Evolutionary conservation across 1,140 invertebrate genomes (phyloP).

Genomic region (Bicyclus anynana): DNA sequence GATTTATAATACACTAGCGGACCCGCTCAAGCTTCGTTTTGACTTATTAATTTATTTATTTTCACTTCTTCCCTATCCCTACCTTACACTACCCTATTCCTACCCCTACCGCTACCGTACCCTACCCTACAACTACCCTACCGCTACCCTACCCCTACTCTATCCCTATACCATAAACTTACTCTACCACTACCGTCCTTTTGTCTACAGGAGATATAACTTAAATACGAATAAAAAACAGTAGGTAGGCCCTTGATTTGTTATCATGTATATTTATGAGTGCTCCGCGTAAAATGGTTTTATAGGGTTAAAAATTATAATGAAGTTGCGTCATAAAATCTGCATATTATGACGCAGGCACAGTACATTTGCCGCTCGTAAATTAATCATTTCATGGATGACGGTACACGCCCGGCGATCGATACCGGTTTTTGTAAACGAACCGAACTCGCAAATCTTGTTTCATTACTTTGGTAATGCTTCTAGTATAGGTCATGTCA

Average conservation of each 20-base stretch:
- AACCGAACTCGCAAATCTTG: conserved; percentile 2
- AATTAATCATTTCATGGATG: conserved; percentile 12
- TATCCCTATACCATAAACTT: too few species aligned
- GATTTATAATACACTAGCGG: too few species aligned
- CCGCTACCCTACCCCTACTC: too few species aligned
- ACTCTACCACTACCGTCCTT: too few species aligned
- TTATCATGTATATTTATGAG: conserved; percentile 1
- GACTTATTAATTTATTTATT: too few species aligned
- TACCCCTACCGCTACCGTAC: too few species aligned
- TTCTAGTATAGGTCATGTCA: not conserved
- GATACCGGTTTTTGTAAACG: conserved; percentile 9
- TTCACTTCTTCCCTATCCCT: too few species aligned
- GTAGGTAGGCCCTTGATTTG: not conserved
- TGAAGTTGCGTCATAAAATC: conserved; percentile 3
- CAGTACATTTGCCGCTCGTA: conserved; percentile 1
- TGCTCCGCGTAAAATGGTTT: conserved; percentile 1
- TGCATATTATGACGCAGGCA: conserved; percentile 7
- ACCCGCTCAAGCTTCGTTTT: too few species aligned
- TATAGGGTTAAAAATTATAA: conserved; percentile 6
- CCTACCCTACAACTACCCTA: too few species aligned
- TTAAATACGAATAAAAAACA: not conserved
- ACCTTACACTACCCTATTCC: too few species aligned
- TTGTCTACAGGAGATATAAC: too few species aligned
- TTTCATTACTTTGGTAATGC: conserved; percentile 1
- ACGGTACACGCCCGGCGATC: conserved; percentile 5